phyloP scores from a whole-genome alignment of 2,113 vertebrate genomes.

The Petromus typicus region DNA sequence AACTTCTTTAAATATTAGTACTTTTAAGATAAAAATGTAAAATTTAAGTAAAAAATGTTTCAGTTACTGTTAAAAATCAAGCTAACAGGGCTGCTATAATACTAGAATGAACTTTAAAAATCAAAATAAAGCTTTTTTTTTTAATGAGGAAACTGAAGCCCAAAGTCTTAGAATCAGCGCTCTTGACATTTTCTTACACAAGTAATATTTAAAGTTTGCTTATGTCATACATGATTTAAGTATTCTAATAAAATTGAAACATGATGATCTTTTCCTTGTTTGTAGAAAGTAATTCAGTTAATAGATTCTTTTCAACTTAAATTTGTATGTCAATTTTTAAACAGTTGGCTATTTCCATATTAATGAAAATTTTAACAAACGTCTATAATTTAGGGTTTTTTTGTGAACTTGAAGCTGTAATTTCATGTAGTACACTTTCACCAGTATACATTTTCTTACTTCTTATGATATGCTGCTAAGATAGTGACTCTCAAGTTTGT shows the following conservation, averaged over 20 bases:
- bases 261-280: slow-evolving; percentile 8
- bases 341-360: slow-evolving; percentile 24
- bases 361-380: slow-evolving; percentile 46
- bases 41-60: not conserved
- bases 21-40: slow-evolving; percentile 32
- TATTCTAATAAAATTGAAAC: slow-evolving; percentile 12
- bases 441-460: slow-evolving; percentile 34
- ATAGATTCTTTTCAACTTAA: slow-evolving; percentile 7
- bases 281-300: slow-evolving; percentile 51
- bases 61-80: slow-evolving; percentile 46
- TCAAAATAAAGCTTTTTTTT: not conserved
- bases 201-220: slow-evolving; percentile 37
- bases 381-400: not conserved
- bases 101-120: slow-evolving; percentile 40
- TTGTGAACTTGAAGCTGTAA: not conserved
- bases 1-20: slow-evolving; percentile 50
- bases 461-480: not conserved
- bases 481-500: not conserved
- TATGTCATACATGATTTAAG: not conserved
- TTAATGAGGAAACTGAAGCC: slow-evolving; percentile 6
- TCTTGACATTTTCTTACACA: not conserved
- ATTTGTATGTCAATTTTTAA: slow-evolving; percentile 22
- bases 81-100: not conserved
- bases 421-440: slow-evolving; percentile 22
- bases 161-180: not conserved